Base-by-base conservation (phyloP, 2,113 vertebrate genomes). In the Candoia aspera region DNA sequence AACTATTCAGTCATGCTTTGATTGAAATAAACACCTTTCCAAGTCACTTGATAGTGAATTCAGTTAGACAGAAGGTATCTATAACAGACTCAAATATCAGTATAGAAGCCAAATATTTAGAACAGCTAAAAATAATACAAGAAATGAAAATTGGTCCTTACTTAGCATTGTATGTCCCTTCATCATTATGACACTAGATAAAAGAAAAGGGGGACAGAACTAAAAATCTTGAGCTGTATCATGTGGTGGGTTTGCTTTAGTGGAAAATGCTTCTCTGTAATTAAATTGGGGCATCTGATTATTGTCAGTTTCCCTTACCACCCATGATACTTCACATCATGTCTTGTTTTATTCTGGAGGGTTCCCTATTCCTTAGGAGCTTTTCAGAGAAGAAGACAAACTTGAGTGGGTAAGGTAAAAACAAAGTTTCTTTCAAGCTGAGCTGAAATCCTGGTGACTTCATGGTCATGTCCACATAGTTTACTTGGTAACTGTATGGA, bases 31-130 rank as follows among this genome's bases (percentile, higher is more conserved):
- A 87, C 89, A n/a, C 23, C 92, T n/a, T 86, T 95, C 94, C 90
- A 90, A 91, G 88, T 64, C 91, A 93, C 92, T 19, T 59, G 90
- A 95, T 90, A 89, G 0, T 94, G 88, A 95, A 90, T 96, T 96
- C 60, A 17, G 62, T 93, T 85, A 86, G 64, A 23, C 55, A 90
- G 87, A 6, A 92, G 91, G 15, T 23, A 93, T 92, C 85, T 5
- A 4, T 93, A 91, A 91, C 42, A 94, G 55, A 86, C 24, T 90
- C 89, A 93, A 62, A 10, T 93, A 21, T 91, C 86, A 90, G 8
- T 37, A 73, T 37, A 73, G 68, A 73, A 37, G n/a, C 15, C n/a
- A 73, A 73, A 73, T 68, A 68, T n/a, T 68, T 68, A 5, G 12
- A 68, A 68, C 29, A 68, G 64, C 64, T n/a, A n/a, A n/a, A n/a